Evolutionary conservation across 1,140 invertebrate genomes (phyloP).

Genomic region (Drosophila pachea): DNA sequence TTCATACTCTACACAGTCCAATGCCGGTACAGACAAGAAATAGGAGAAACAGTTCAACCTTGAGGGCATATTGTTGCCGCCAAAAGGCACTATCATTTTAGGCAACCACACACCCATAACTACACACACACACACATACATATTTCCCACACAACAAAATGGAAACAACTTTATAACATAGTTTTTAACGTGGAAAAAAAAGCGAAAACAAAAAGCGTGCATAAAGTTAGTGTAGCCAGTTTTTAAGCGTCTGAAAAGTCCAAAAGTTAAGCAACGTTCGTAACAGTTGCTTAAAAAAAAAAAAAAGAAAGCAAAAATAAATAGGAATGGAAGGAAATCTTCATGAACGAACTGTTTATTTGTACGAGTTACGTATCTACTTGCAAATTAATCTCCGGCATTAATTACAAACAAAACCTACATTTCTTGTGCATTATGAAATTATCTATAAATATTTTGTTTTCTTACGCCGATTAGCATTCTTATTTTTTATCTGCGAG

Average conservation of each 20-base stretch:
- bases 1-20: slow-evolving; percentile 75
- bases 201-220: slow-evolving; percentile 12
- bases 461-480: slow-evolving; percentile 18
- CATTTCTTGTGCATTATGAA: slow-evolving; percentile 24
- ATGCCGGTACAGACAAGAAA: slow-evolving; percentile 64
- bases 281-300: slow-evolving; percentile 6
- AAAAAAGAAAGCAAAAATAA: not conserved
- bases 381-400: not conserved
- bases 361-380: slow-evolving; percentile 12
- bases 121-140: slow-evolving; percentile 20
- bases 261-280: slow-evolving; percentile 23
- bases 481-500: slow-evolving; percentile 16
- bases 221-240: slow-evolving; percentile 67
- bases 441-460: slow-evolving; percentile 11
- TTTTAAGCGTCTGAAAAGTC: slow-evolving; percentile 49
- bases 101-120: slow-evolving; percentile 8
- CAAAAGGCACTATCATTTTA: slow-evolving; percentile 26
- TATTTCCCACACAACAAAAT: slow-evolving; percentile 12
- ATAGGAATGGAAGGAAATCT: not conserved
- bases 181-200: slow-evolving; percentile 54
- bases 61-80: not conserved
- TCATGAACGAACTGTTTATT: slow-evolving; percentile 19
- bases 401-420: slow-evolving; percentile 16
- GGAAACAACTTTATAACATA: slow-evolving; percentile 60
- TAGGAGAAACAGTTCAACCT: slow-evolving; percentile 23